Base-by-base conservation (phyloP, 53 echinoderm and acorn worm species). In the Paelopatides confundens region DNA sequence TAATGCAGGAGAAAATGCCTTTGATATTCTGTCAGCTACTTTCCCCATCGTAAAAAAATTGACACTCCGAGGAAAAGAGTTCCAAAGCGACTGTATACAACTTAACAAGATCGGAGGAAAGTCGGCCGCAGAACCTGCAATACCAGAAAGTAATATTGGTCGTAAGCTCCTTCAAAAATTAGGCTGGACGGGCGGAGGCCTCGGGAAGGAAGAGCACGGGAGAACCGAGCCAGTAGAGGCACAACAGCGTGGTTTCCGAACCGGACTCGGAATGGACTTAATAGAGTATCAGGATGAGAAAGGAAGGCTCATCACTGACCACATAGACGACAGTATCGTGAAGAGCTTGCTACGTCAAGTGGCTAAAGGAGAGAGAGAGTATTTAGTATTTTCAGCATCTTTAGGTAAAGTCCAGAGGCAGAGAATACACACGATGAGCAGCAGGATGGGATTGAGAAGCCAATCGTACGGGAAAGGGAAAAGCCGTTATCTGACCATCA, bases 121-220 rank as follows among this genome's bases (percentile, higher is more conserved):
- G 7, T 8, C 68, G 8, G 68, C 18, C 11, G 30, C 35, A 9
- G 35, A 67, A 0, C 14, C 51, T 17, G 79, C 28, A 79, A 29
- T 79, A 53, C 49, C 84, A 10, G 84, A 63, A 35, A 37, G 39
- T 24, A 83, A 83, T 38, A 29, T 38, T 17, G 84, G 84, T 10
- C 65, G 36, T 38, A 63, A 28, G 43, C 84, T 83, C 26, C 65
- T 83, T 10, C 63, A 64, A 23, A 83, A 83, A 40, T 12, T 83
- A 35, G 84, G 84, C n/a, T 83, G 84, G 84, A 63, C 12, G 5
- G 84, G 65, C 2, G 65, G 65, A 6, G 84, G 84, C 38, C 47
- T 83, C 18, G 84, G 84, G 12, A 83, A 83, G 65, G 40, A 63
- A 8, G 65, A 43, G 2, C 65, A 63, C 21, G 84, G 84, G 17